These are phyloP conservation scores for Coleophora flavipennella DNA, from an alignment of 2,888 invertebrate species.

Conservation along the genomic window DNA sequence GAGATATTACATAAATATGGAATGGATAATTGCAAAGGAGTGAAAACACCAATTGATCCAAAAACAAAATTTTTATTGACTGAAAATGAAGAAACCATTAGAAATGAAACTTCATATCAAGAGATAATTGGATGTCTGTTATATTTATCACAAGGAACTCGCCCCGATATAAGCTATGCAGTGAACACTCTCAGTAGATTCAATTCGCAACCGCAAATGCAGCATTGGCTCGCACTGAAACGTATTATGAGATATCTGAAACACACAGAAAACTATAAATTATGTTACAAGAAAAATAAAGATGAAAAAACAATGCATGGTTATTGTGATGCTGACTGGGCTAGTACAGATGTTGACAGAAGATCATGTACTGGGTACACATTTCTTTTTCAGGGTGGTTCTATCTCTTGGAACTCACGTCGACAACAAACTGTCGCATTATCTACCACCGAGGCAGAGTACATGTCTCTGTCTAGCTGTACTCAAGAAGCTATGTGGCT, in stretches of 20 bases:
- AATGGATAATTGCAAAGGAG: slow-evolving; percentile 13
- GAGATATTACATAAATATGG: slow-evolving; percentile 8
- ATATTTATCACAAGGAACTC: slow-evolving; percentile 14
- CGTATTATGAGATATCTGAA: slow-evolving; percentile 18
- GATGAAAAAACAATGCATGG: slow-evolving; percentile 6
- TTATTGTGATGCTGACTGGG: slow-evolving; percentile 18
- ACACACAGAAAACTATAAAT: slow-evolving; percentile 12
- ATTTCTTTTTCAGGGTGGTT: slow-evolving; percentile 20
- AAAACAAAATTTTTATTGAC: slow-evolving; percentile 8
- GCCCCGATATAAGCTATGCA: slow-evolving; percentile 18
- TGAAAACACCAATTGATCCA: slow-evolving; percentile 11
- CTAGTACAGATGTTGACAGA: slow-evolving; percentile 6
- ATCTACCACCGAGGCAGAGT: slow-evolving; percentile 13
- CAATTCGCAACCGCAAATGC: slow-evolving; percentile 13
- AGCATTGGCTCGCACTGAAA: slow-evolving; percentile 20
- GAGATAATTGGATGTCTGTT: slow-evolving; percentile 13
- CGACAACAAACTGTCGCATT: slow-evolving; percentile 7
- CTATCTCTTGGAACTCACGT: neutral
- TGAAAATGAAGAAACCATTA: slow-evolving; percentile 3
- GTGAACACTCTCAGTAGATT: slow-evolving; percentile 19
- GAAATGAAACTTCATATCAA: slow-evolving; percentile 16
- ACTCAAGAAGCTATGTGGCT: slow-evolving; percentile 18
- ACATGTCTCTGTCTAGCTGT: slow-evolving; percentile 16
- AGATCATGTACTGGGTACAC: slow-evolving; percentile 19
- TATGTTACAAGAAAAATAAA: slow-evolving; percentile 10